Evolutionary conservation across 2,113 vertebrate genomes (phyloP).

Genomic region (Actinemys pallida): DNA sequence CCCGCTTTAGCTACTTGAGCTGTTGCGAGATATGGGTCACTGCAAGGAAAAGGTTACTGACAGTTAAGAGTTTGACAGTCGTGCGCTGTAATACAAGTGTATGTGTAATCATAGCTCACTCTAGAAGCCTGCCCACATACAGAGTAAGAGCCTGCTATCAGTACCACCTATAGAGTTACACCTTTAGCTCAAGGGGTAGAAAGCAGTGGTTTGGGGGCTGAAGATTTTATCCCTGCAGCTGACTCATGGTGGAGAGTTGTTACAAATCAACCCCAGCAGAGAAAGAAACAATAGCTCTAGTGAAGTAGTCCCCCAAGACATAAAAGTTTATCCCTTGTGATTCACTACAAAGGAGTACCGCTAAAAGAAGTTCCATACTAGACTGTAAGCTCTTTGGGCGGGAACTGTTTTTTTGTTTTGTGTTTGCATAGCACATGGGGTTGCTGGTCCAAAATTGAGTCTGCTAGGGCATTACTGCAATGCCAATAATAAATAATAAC

Average conservation of each 20-base stretch:
- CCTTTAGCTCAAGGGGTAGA: not conserved
- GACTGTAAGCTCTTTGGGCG: slow-evolving; percentile 26
- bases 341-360: not conserved
- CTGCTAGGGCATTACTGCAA: not conserved
- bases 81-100: not conserved
- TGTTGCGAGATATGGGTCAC: accelerated
- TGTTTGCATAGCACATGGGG: slow-evolving; percentile 12
- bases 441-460: not conserved
- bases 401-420: slow-evolving; percentile 10
- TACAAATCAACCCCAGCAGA: not conserved
- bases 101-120: not conserved
- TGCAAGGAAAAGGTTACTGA: not conserved
- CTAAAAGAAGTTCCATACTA: slow-evolving; percentile 43
- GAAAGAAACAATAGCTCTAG: not conserved
- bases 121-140: not conserved
- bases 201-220: not conserved
- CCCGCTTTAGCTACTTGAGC: not conserved
- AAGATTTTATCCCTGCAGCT: accelerated
- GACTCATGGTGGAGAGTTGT: not conserved
- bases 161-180: not conserved
- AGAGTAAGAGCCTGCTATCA: not conserved
- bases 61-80: accelerated
- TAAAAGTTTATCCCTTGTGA: not conserved
- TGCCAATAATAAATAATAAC: not conserved
- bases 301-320: not conserved